Percentiles rank a stretch among this genome's conserved stretches.
phyloP scores from a whole-genome alignment of 2,797 vertebrate species.

The Sandelia bainsii region DNA sequence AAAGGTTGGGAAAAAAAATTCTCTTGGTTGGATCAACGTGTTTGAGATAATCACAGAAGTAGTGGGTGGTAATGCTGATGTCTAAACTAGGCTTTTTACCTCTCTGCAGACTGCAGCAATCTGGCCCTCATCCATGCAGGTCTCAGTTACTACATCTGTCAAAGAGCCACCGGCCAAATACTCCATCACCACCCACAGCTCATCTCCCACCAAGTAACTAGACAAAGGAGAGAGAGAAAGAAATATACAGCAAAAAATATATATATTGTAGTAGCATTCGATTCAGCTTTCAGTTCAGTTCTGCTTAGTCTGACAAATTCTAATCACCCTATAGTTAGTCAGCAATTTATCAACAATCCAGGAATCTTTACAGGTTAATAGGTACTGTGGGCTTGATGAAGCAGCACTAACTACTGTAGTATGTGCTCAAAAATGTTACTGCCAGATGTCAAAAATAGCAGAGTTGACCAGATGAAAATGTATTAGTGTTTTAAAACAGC shows the following conservation, averaged over 20 bases:
- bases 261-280: neutral
- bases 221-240: slow-evolving; percentile 1
- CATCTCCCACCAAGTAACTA: slow-evolving; percentile 97
- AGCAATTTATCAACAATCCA: neutral
- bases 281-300: neutral
- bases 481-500: slow-evolving; percentile 20
- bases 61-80: slow-evolving; percentile 34
- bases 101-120: slow-evolving; percentile 98
- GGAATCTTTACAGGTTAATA: neutral
- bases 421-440: neutral
- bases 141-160: slow-evolving; percentile 98
- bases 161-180: slow-evolving; percentile 97
- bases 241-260: neutral
- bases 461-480: too few relatives aligned
- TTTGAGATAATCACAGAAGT: neutral
- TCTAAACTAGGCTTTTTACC: slow-evolving; percentile 82
- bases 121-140: slow-evolving; percentile 99
- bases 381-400: neutral
- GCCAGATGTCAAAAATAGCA: neutral
- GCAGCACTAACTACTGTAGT: neutral
- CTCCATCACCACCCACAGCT: slow-evolving; percentile 99
- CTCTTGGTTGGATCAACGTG: neutral
- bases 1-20: slow-evolving; percentile 6
- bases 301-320: neutral
- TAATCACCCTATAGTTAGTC: neutral